These are phyloP conservation scores for Stomorhina lunata DNA, from an alignment of 2,888 invertebrate species.

Conservation along the genomic window DNA sequence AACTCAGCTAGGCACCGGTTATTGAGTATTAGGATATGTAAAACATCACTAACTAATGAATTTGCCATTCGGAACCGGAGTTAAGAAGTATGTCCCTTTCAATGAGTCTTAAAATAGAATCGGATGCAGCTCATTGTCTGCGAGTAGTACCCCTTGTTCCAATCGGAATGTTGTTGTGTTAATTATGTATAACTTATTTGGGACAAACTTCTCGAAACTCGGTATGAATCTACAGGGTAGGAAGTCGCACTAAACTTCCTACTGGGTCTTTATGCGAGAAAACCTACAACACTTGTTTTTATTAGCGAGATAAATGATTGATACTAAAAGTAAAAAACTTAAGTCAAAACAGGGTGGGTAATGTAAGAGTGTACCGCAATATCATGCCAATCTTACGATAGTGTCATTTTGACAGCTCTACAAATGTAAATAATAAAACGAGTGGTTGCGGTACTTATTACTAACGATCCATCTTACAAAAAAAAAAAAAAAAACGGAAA, in stretches of 20 bases:
- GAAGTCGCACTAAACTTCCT: slow-evolving; percentile 4
- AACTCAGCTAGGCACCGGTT: too few relatives aligned
- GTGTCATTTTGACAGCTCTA: slow-evolving; percentile 64
- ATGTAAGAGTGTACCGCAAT: background rate
- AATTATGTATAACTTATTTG: too few relatives aligned
- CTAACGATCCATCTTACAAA: slow-evolving; percentile 55
- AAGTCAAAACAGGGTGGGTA: slow-evolving; percentile 32
- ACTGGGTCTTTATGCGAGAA: background rate
- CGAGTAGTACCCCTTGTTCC: too few relatives aligned
- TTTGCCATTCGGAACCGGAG: too few relatives aligned
- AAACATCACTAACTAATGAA: too few relatives aligned
- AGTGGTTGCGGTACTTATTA: slow-evolving; percentile 32
- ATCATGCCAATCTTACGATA: slow-evolving; percentile 26
- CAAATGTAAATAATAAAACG: slow-evolving; percentile 44
- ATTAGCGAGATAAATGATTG: slow-evolving; percentile 43
- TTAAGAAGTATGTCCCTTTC: too few relatives aligned
- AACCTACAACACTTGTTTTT: slow-evolving; percentile 49
- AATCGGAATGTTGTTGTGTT: too few relatives aligned
- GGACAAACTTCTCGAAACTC: too few relatives aligned
- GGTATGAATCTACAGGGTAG: too few relatives aligned
- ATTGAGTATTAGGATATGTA: too few relatives aligned
- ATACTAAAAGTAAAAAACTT: slow-evolving; percentile 2
- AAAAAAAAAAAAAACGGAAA: slow-evolving; percentile 31
- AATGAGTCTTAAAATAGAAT: too few relatives aligned
- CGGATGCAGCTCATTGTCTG: too few relatives aligned